Percentiles rank a stretch among this genome's conserved stretches.
phyloP scores from a whole-genome alignment of 2,888 invertebrate species.

The Auanema sp. region DNA sequence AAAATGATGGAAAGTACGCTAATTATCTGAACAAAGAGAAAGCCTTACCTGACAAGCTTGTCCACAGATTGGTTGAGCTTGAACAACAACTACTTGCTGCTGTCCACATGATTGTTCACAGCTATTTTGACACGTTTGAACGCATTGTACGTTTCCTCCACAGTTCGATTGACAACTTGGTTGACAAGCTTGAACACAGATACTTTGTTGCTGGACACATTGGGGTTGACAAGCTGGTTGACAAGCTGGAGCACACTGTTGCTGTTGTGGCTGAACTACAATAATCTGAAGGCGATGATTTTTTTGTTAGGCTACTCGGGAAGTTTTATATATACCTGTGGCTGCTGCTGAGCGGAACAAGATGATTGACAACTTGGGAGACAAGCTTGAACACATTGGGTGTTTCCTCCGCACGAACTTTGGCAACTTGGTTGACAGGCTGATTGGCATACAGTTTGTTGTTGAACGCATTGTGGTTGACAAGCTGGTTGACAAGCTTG shows the following conservation, averaged over 20 bases:
- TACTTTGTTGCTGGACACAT: conserved; percentile 47
- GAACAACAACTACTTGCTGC: conserved; percentile 50
- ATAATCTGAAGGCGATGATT: conserved; percentile 16
- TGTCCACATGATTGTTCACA: conserved; percentile 46
- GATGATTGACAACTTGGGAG: conserved; percentile 52
- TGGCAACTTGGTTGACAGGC: conserved; percentile 47
- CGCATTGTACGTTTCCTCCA: conserved; percentile 32
- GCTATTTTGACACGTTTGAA: conserved; percentile 32
- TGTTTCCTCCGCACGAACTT: conserved; percentile 39
- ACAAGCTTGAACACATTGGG: conserved; percentile 44
- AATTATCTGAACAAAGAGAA: background rate
- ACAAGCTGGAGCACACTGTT: conserved; percentile 35
- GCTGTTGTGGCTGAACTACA: conserved; percentile 29
- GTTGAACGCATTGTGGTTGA: conserved; percentile 43
- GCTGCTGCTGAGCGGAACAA: conserved; percentile 42
- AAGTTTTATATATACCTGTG: conserved; percentile 22
- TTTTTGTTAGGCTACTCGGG: background rate
- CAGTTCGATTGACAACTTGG: conserved; percentile 23
- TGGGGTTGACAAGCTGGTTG: conserved; percentile 43
- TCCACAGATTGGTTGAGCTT: conserved; percentile 45
- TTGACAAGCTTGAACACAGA: conserved; percentile 16
- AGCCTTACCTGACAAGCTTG: conserved; percentile 48
- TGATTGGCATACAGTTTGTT: conserved; percentile 27
- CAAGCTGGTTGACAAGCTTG: conserved; percentile 47
- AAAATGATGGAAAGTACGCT: too few relatives aligned